Percentiles rank a stretch among this genome's conserved stretches.
Evolutionary conservation across 2,113 vertebrate species (phyloP).

Genomic region (Zeus faber): DNA sequence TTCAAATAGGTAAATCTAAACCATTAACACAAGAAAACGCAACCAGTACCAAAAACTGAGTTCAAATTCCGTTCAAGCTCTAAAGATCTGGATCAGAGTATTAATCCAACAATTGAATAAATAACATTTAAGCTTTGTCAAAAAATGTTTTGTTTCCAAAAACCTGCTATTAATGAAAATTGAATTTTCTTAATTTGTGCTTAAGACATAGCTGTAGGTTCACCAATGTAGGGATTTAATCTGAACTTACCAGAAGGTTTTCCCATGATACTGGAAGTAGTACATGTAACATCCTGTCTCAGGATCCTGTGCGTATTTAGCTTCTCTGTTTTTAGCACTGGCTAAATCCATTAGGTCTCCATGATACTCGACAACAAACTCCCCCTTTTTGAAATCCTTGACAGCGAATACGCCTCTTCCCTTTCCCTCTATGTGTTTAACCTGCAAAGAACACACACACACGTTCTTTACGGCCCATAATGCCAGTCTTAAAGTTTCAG

Average conservation of each 20-base stretch:
- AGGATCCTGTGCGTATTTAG: slow-evolving; percentile 84
- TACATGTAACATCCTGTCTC: slow-evolving; percentile 97
- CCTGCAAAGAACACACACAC: slow-evolving; percentile 65
- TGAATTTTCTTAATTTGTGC: no score
- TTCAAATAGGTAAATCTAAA: no score
- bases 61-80: no score
- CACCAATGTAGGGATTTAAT: no score
- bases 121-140: no score
- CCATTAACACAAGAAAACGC: no score
- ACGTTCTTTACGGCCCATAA: not conserved
- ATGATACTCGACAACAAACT: slow-evolving; percentile 74
- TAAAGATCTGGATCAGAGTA: no score
- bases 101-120: no score
- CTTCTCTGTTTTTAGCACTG: slow-evolving; percentile 85
- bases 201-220: no score
- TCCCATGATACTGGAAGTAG: slow-evolving; percentile 91
- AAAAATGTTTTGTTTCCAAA: no score
- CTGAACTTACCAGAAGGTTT: slow-evolving; percentile 94
- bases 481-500: not conserved
- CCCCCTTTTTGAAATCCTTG: slow-evolving; percentile 57
- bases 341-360: slow-evolving; percentile 74
- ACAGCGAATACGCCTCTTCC: slow-evolving; percentile 81
- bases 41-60: no score
- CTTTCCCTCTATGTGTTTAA: slow-evolving; percentile 88
- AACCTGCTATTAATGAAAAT: no score